phyloP scores from a whole-genome alignment of 2,888 invertebrate species.

The Leucophenga montana region DNA sequence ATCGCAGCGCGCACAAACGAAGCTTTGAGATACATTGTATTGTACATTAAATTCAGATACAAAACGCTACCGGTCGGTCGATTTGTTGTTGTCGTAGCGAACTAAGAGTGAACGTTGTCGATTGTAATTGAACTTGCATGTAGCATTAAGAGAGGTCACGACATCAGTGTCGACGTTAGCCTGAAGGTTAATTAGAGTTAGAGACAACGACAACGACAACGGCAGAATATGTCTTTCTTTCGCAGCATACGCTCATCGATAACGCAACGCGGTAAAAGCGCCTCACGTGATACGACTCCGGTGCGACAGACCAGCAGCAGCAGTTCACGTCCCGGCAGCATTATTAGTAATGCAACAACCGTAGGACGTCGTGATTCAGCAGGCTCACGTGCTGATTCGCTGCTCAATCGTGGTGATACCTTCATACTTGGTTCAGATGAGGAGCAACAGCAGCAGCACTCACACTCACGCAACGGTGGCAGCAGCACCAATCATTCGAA shows the following conservation, averaged over 20 bases:
- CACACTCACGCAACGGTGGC: too few relatives aligned
- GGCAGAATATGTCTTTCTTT: constrained; percentile 68
- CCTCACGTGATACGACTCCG: constrained; percentile 70
- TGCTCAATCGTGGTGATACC: constrained; percentile 69
- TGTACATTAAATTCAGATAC: background rate
- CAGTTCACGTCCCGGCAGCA: constrained; percentile 59
- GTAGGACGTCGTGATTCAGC: constrained; percentile 59
- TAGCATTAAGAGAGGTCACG: background rate
- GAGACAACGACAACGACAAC: constrained; percentile 15
- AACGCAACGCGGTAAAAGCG: constrained; percentile 64
- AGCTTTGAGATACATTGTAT: too few relatives aligned
- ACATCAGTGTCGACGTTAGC: background rate
- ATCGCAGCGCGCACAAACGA: background rate
- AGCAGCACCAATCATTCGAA: constrained; percentile 52
- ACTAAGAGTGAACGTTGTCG: too few relatives aligned
- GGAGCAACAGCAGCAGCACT: constrained; percentile 39
- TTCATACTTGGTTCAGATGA: constrained; percentile 66
- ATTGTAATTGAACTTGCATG: constrained; percentile 3
- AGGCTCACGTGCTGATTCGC: constrained; percentile 58
- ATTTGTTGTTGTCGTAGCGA: too few relatives aligned
- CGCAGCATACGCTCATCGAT: constrained; percentile 70
- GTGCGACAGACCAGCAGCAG: constrained; percentile 49
- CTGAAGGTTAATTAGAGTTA: background rate
- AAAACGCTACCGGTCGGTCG: too few relatives aligned
- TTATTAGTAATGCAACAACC: constrained; percentile 44